Evolutionary conservation across 2,113 vertebrate species (phyloP).

Genomic region (Sclerurus mexicanus): DNA sequence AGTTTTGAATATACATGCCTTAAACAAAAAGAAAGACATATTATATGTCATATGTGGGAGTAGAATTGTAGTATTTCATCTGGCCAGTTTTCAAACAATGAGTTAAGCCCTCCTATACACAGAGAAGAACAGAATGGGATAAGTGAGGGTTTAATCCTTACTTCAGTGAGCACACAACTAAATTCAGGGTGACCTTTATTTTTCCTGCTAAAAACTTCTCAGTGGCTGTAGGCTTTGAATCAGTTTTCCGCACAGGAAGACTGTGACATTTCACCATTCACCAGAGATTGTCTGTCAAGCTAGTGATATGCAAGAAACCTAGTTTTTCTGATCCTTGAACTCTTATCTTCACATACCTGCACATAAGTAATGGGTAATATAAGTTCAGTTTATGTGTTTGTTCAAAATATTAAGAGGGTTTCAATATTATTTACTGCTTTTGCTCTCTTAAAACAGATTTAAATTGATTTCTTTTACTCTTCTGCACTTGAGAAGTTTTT

Average conservation of each 20-base stretch:
- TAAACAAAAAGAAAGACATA: neutral
- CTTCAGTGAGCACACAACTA: neutral
- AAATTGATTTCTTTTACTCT: neutral
- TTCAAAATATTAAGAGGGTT: neutral
- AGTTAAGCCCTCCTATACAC: neutral
- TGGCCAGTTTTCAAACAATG: neutral
- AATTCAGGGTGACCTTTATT: neutral
- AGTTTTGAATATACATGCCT: neutral
- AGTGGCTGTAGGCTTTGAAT: neutral
- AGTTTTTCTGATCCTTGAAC: neutral
- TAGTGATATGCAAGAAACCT: neutral
- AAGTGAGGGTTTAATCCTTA: neutral
- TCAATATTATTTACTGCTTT: neutral
- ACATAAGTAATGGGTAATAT: neutral
- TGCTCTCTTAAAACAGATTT: neutral
- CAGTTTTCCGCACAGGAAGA: neutral
- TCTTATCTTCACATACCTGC: neutral
- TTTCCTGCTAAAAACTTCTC: neutral
- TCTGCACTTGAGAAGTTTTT: neutral
- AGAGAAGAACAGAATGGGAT: neutral
- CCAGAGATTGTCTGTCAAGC: neutral
- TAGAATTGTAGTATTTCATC: neutral
- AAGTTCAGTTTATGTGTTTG: neutral
- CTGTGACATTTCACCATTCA: neutral
- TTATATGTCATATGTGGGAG: neutral